phyloP scores from a whole-genome alignment of 2,113 vertebrate species.

The Heteronetta atricapilla region DNA sequence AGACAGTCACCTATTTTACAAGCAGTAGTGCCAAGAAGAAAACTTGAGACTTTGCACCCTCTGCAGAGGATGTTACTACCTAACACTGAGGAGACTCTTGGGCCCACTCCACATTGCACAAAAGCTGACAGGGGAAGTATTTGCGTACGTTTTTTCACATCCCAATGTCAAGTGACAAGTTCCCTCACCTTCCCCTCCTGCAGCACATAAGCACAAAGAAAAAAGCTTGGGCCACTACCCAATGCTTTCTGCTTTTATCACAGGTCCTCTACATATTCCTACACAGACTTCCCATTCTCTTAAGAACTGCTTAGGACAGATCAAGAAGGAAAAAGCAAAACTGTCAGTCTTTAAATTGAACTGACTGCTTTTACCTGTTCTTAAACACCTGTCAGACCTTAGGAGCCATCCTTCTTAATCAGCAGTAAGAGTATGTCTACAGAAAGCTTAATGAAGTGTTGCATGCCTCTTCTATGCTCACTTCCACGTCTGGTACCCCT shows the following conservation, averaged over 20 bases:
- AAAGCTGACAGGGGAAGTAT: not conserved
- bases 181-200: not conserved
- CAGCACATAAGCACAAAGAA: not conserved
- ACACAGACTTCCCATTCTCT: not conserved
- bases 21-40: not conserved
- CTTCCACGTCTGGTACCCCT: not conserved
- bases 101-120: not conserved
- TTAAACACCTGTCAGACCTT: not conserved
- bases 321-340: not conserved
- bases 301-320: not conserved
- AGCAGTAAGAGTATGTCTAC: rapidly evolving
- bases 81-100: not conserved
- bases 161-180: not conserved
- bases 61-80: not conserved
- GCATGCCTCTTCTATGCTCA: not conserved
- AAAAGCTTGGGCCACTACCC: not conserved
- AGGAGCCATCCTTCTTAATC: not conserved
- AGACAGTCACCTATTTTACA: not conserved
- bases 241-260: not conserved
- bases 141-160: not conserved
- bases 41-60: conserved; percentile 3
- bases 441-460: not conserved
- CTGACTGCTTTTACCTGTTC: not conserved
- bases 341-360: not conserved
- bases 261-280: rapidly evolving